phyloP scores from a whole-genome alignment of 2,888 invertebrate species.

The Meteorus colon region DNA sequence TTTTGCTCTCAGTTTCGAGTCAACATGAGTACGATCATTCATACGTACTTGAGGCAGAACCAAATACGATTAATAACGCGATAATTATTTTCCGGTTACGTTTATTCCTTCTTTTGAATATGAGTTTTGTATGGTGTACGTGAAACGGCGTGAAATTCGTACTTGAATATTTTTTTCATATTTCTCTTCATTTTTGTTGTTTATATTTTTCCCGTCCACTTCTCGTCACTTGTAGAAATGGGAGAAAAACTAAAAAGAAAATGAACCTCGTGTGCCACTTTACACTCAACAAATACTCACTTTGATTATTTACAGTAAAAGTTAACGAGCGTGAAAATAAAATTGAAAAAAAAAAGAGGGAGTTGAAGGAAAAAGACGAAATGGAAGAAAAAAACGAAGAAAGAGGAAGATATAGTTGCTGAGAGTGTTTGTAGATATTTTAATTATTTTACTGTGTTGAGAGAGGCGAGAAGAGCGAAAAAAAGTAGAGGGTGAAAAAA shows the following conservation, averaged over 20 bases:
- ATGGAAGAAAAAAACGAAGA: neutral
- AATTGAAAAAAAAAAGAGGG: neutral
- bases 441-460: slow-evolving; percentile 26
- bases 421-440: slow-evolving; percentile 14
- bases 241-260: neutral
- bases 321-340: slow-evolving; percentile 26
- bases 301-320: slow-evolving; percentile 28
- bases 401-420: neutral
- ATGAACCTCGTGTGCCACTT: slow-evolving; percentile 10
- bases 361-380: neutral
- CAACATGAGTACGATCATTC: no score
- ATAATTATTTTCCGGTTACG: no score
- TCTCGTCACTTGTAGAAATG: neutral
- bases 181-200: neutral
- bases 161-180: neutral
- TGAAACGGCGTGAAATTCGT: neutral
- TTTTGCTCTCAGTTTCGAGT: neutral
- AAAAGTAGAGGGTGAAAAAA: slow-evolving; percentile 4
- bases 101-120: neutral
- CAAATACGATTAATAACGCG: no score
- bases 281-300: slow-evolving; percentile 9
- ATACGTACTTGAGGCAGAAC: no score
- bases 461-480: neutral
- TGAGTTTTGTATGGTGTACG: neutral
- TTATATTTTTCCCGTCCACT: neutral